Evolutionary conservation across 2,797 vertebrate genomes (phyloP), one percentile per base, ranked within the genome.

Genomic region (Hipposideros larvatus): DNA sequence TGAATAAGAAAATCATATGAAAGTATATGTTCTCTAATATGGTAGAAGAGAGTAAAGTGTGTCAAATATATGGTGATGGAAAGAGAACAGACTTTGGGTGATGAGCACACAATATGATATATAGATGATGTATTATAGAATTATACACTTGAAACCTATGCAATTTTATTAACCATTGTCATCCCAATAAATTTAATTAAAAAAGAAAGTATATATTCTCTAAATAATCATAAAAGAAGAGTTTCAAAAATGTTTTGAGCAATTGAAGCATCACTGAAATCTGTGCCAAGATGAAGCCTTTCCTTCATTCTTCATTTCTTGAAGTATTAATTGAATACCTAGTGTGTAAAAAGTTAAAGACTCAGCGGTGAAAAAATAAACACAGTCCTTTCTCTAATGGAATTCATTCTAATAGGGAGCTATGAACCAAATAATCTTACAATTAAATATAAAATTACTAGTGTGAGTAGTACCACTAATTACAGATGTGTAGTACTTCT

Each of bases 221-320:
- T n/a, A 80, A 65, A 28, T 84, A 57, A 82, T 87, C 55, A 31
- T 57, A 88, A 91, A 84, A 2, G 46, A 70, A 74, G 34, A 85
- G n/a, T 31, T 66, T 89, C 26, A 34, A 77, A 91, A 94, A 61
- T 46, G 10, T n/a, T 70, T 48, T 16, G 41, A 73, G 19, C 66
- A 84, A 70, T 11, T 22, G 71, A 66, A 79, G 4, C 10, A 41
- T 73, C 68, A 71, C 24, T 37, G 51, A 34, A 68, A 26, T 80
- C 48, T 68, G 15, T 57, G 19, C 71, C 26, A 13, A 48, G 5
- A 61, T 68, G 71, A 24, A 73, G 46, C 61, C 55, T 65, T 83
- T 28, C 61, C 55, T 65, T 83, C 34, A 34, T 48, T 85, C n/a
- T 57, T 88, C n/a, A 61, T 53, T 97, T 94, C 11, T 68, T 66